A percentile compares a stretch with the other conserved stretches of the same genome.
Evolutionary conservation across 2,113 vertebrate species (phyloP).

Genomic region (Trematocara macrostoma): DNA sequence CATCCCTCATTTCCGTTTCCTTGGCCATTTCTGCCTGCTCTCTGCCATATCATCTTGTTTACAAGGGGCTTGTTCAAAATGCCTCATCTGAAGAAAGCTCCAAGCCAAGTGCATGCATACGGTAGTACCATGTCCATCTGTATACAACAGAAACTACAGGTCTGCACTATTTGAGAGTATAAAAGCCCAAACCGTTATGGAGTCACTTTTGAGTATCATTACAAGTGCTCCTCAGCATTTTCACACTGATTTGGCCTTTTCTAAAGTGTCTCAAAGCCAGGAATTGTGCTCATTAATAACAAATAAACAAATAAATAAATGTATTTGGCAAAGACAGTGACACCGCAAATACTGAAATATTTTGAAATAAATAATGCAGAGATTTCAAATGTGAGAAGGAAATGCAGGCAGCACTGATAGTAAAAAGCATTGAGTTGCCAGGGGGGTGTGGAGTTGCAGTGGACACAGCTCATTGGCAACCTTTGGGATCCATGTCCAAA

Average conservation of each 20-base stretch:
- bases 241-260: neutral
- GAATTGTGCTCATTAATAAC: neutral
- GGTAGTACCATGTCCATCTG: neutral
- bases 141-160: neutral
- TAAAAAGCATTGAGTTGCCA: neutral
- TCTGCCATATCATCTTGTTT: neutral
- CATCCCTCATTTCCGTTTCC: neutral
- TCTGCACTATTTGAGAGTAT: neutral
- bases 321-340: neutral
- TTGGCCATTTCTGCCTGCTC: neutral
- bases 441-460: neutral
- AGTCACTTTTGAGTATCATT: neutral
- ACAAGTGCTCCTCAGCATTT: neutral
- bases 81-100: neutral
- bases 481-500: neutral
- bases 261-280: neutral
- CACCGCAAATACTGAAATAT: neutral
- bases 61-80: neutral
- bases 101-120: neutral
- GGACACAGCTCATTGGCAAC: neutral
- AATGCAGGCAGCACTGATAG: neutral
- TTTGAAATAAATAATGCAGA: neutral
- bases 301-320: neutral
- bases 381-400: neutral
- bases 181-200: neutral